Percentiles rank a stretch among this genome's conserved stretches.
phyloP scores from a whole-genome alignment of 2,113 vertebrate species.

The Mesembrinibis cayennensis region DNA sequence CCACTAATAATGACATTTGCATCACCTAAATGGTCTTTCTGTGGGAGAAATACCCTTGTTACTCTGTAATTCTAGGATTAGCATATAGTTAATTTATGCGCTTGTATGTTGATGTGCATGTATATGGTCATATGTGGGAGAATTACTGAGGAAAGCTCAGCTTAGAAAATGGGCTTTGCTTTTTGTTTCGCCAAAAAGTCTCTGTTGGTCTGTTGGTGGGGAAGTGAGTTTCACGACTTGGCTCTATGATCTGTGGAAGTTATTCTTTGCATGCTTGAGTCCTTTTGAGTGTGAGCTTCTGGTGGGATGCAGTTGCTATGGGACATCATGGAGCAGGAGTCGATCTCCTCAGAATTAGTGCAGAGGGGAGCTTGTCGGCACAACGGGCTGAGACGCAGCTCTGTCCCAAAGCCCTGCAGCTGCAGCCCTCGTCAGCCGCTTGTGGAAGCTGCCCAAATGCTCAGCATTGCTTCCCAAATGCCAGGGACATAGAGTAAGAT shows the following conservation, averaged over 20 bases:
- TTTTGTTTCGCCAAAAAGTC: not conserved
- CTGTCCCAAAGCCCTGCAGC: not conserved
- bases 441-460: not conserved
- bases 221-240: not conserved
- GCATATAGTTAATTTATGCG: not conserved
- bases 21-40: not conserved
- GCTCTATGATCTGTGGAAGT: not conserved
- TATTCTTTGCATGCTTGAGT: not conserved
- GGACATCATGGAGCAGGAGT: rapidly evolving
- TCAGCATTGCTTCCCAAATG: not conserved
- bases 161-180: not conserved
- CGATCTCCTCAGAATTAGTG: not conserved
- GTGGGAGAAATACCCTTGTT: not conserved
- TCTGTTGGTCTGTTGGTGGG: not conserved
- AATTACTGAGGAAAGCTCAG: not conserved
- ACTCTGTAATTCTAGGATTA: not conserved
- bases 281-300: not conserved
- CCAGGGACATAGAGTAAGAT: not conserved
- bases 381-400: not conserved
- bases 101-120: not conserved
- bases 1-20: not conserved
- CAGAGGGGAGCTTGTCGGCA: not conserved
- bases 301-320: not conserved
- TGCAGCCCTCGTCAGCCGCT: not conserved
- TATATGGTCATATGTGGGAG: not conserved